Evolutionary conservation across 2,888 invertebrate species (phyloP).

Genomic region (Nemoura dubitans): DNA sequence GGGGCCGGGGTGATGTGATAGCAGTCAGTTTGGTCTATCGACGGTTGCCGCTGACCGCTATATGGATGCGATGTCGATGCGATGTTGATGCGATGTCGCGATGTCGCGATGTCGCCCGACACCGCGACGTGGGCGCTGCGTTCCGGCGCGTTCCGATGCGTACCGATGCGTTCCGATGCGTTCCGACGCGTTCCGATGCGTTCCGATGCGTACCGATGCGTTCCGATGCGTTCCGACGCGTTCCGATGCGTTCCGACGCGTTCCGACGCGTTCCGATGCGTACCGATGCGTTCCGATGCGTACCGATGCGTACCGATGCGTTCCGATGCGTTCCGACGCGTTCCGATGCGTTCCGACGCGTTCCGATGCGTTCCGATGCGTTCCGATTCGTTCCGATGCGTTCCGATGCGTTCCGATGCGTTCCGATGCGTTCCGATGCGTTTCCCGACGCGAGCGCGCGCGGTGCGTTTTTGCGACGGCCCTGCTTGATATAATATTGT

Average conservation of each 20-base stretch:
- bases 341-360: neutral
- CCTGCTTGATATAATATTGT: too few species aligned
- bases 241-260: neutral
- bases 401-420: slow-evolving; percentile 3
- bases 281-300: neutral
- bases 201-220: neutral
- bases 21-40: too few species aligned
- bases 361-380: slow-evolving; percentile 1
- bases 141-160: neutral
- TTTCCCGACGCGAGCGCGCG: neutral
- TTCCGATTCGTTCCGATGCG: slow-evolving; percentile 1
- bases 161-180: neutral
- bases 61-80: too few species aligned
- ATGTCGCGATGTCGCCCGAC: too few species aligned
- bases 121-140: too few species aligned
- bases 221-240: neutral
- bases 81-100: too few species aligned
- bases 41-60: too few species aligned
- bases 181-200: neutral
- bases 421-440: slow-evolving; percentile 12
- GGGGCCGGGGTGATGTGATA: too few species aligned
- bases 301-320: neutral
- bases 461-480: too few species aligned
- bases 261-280: neutral
- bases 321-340: neutral